phyloP scores from a whole-genome alignment of 2,797 vertebrate genomes.

The Acanthurus tractus region DNA sequence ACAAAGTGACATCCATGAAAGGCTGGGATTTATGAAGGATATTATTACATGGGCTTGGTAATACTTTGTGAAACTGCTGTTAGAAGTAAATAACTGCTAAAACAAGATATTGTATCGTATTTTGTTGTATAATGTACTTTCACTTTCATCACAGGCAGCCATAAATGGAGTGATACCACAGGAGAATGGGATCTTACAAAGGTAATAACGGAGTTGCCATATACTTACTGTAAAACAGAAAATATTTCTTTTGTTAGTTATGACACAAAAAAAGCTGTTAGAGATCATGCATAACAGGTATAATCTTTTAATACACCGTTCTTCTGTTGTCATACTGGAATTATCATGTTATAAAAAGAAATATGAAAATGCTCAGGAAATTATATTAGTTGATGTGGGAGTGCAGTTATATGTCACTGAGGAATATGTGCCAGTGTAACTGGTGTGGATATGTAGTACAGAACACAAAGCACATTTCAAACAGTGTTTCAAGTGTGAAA shows the following conservation, averaged over 20 bases:
- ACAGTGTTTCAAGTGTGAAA: conserved; percentile 7
- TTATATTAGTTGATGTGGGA: neutral
- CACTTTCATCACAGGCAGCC: conserved; percentile 91
- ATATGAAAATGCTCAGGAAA: neutral
- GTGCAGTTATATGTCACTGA: neutral
- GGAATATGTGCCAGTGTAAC: neutral
- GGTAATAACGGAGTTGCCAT: conserved; percentile 83
- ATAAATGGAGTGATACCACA: conserved; percentile 99
- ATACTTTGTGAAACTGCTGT: neutral
- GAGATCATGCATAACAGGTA: neutral
- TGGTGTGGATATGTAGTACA: neutral
- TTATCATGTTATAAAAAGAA: neutral
- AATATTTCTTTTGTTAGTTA: neutral
- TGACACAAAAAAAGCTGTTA: neutral
- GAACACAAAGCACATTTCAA: neutral
- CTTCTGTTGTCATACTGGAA: neutral
- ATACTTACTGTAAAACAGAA: conserved; percentile 21
- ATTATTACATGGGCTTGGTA: too few relatives aligned
- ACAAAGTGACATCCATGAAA: too few relatives aligned
- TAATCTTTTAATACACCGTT: neutral
- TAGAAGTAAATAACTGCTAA: neutral
- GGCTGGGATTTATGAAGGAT: too few relatives aligned
- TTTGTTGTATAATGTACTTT: neutral
- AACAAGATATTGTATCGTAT: neutral
- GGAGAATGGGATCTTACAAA: conserved; percentile 98